Base-by-base conservation (phyloP, 1,140 invertebrate genomes). In the Sinonovacula constricta region DNA sequence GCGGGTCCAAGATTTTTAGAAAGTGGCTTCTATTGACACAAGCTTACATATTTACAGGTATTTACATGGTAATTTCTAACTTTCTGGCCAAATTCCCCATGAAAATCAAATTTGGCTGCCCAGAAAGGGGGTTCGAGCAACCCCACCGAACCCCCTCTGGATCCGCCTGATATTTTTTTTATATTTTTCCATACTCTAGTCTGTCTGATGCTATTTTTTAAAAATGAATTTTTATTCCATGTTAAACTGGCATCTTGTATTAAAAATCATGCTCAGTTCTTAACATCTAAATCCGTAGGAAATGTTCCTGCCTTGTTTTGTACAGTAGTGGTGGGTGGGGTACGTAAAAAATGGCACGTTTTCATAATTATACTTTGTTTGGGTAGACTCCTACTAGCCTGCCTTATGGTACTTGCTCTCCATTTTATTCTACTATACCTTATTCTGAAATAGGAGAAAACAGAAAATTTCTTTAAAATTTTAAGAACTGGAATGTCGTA, bases 371-470 rank as follows among this genome's bases (percentile, higher is more conserved):
- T 45, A 45, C 7, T 45, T 45, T 45, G 39, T 45, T 45, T 45
- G 39, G 39, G 39, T 10, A 45, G 18, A 45, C 39, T 45, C 18
- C 39, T 45, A 45, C 39, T 45, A 45, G 18, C 39, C 7, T 45
- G 39, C 39, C 18, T n/a, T n/a, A n/a, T n/a, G n/a, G n/a, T n/a
- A 45, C 39, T 45, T 45, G 39, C 18, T 45, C 7, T 45, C 18
- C 39, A 45, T 45, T 45, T 45, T 45, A n/a, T n/a, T n/a, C 51
- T 22, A 60, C 18, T 60, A 60, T 60, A 60, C 22, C 30, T 60
- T 60, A 60, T 60, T 30, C 57, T 60, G 28, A 60, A 60, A 60
- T 60, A 60, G 15, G 57, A 28, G 30, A 60, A 60, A 31, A 15
- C 57, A 60, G 57, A 31, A 60, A 28, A 60, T 60, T 30, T 60